A percentile compares a stretch with the other conserved stretches of the same genome.
These are phyloP conservation scores for Elymnias hypermnestra DNA, from an alignment of 1,140 invertebrate genomes.

Conservation along the genomic window DNA sequence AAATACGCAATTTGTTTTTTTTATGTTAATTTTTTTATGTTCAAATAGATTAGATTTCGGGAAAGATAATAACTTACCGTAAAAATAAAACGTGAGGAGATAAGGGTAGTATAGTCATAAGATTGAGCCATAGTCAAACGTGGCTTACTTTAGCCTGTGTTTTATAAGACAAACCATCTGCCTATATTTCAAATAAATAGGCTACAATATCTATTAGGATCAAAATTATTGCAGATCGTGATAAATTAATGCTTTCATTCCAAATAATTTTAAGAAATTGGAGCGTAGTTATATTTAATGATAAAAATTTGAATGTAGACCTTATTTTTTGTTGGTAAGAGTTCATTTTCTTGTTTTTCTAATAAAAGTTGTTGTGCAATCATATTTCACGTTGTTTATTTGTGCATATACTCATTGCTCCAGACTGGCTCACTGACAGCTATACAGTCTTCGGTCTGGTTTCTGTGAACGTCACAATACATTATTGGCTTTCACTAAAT, in stretches of 20 bases:
- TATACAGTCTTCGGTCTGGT: constrained; percentile 35
- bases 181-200: not conserved
- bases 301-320: not conserved
- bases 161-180: no score
- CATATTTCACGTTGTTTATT: constrained; percentile 50
- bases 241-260: constrained; percentile 8
- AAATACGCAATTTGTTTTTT: no score
- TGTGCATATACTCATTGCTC: constrained; percentile 38
- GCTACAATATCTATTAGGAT: constrained; percentile 1
- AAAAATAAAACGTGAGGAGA: no score
- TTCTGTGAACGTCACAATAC: constrained; percentile 46
- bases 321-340: no score
- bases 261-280: constrained; percentile 11
- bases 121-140: no score
- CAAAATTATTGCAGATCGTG: constrained; percentile 4
- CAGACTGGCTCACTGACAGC: constrained; percentile 28
- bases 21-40: no score
- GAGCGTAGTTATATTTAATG: no score
- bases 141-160: no score
- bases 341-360: not conserved
- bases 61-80: no score
- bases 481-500: constrained; percentile 41
- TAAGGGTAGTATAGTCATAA: no score
- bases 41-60: no score
- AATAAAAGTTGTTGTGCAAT: constrained; percentile 18